Evolutionary conservation across 2,113 vertebrate species (phyloP).

Genomic region (Aegotheles bennettii): DNA sequence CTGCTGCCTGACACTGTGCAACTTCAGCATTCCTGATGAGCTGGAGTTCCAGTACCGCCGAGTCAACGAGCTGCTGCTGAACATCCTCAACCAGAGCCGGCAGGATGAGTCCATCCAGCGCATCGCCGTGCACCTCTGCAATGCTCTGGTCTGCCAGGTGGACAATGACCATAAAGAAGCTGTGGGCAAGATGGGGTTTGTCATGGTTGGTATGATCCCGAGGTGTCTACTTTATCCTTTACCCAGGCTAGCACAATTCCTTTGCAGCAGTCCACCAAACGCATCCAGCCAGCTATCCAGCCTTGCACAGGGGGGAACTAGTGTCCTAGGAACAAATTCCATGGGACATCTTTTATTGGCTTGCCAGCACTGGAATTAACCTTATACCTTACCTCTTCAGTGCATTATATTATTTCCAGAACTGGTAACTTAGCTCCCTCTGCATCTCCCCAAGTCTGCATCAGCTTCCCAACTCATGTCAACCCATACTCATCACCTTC

Average conservation of each 20-base stretch:
- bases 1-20: slow-evolving; percentile 95
- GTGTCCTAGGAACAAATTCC: too few species aligned
- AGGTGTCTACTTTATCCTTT: background rate
- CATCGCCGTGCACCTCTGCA: slow-evolving; percentile 96
- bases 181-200: slow-evolving; percentile 98
- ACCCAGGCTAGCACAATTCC: background rate
- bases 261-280: background rate
- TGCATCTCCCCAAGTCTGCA: background rate
- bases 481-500: background rate
- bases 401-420: background rate
- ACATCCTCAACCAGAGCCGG: slow-evolving; percentile 89
- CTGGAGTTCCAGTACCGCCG: slow-evolving; percentile 96
- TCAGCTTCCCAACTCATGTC: background rate
- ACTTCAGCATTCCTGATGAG: slow-evolving; percentile 98
- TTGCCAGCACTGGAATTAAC: background rate
- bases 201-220: slow-evolving; percentile 80
- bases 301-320: background rate
- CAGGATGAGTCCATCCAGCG: slow-evolving; percentile 98
- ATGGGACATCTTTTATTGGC: background rate
- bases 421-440: background rate
- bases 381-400: background rate
- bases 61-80: slow-evolving; percentile 92
- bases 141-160: slow-evolving; percentile 96
- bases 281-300: background rate
- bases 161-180: slow-evolving; percentile 98